Base-by-base conservation (phyloP, 2,113 vertebrate species). In the Brienomyrus longianalis region DNA sequence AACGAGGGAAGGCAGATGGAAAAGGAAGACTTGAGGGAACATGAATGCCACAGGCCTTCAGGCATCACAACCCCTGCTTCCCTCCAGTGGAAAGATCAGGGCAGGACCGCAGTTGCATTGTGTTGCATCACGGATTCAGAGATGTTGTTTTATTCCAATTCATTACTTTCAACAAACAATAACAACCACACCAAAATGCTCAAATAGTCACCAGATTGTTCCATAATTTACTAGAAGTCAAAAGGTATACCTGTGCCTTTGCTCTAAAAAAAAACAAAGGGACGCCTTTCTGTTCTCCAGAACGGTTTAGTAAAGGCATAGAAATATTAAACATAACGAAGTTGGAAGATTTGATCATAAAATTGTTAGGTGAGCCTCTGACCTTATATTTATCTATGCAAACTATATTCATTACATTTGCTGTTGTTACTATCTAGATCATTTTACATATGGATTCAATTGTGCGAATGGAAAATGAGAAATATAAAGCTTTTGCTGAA, bases 21-120 rank as follows among this genome's bases (percentile, higher is more conserved):
- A 48, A 45, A 4, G 89, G 39, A 48, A 83, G 31, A 93, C 94
- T 93, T 94, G 93, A 94, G 93, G 94, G 93, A 88, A 91, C 92
- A 94, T 94, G 94, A 93, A 94, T 94, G 94, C 93, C 94, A 93
- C 93, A 94, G 93, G 92, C 93, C 94, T 93, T 95, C 91, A 93
- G 92, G 93, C 91, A 92, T 94, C 91, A 92, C 90, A 89, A 91
- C 92, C 91, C 86, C 89, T 90, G 91, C 92, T 90, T 88, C 89
- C 90, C 88, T 56, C 77, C 85, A 13, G 80, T 59, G 39, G n/a
- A 48, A 83, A 59, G 74, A 83, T 89, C 88, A 83, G 35, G 77
- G 89, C 89, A 52, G 66, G 47, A 47, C 47, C 52, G 39, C 21
- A 45, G 39, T 89, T 89, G 52, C 89, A 62, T 54, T 39, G 77